Conservation (phyloP, 2,888 invertebrate species). For the Morpho deidamia region DNA sequence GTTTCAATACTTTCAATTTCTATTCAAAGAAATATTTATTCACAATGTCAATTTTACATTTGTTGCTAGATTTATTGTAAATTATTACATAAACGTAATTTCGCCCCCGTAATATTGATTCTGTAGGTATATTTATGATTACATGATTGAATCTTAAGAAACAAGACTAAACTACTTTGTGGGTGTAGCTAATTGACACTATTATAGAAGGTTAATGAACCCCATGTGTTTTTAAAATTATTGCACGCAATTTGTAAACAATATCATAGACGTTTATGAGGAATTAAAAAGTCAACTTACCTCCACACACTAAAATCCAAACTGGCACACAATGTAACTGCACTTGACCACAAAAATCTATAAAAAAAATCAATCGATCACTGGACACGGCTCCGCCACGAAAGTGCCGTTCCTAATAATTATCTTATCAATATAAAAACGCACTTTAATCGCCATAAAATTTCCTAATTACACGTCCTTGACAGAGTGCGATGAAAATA, state of each 20-base stretch:
- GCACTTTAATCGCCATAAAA: conserved; percentile 38
- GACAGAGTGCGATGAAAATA: conserved; percentile 17
- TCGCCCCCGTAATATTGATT: no score
- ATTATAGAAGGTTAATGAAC: no score
- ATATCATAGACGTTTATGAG: background rate
- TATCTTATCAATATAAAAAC: conserved; percentile 56
- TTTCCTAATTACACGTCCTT: conserved; percentile 41
- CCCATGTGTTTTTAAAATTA: no score
- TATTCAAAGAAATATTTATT: no score
- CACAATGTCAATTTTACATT: no score
- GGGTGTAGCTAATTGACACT: no score
- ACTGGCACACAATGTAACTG: conserved; percentile 27
- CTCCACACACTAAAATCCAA: conserved; percentile 61
- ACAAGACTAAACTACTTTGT: no score
- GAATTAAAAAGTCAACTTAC: conserved; percentile 40
- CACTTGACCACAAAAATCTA: conserved; percentile 25
- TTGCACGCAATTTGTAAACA: background rate
- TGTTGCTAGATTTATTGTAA: no score
- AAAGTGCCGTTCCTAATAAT: conserved; percentile 37
- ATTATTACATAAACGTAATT: no score
- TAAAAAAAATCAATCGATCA: conserved; percentile 47
- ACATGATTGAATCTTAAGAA: no score
- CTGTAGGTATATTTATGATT: no score
- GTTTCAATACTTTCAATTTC: no score
- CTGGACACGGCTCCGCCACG: conserved; percentile 56